phyloP scores from a whole-genome alignment of 2,113 vertebrate genomes.

The Dissostichus mawsoni region DNA sequence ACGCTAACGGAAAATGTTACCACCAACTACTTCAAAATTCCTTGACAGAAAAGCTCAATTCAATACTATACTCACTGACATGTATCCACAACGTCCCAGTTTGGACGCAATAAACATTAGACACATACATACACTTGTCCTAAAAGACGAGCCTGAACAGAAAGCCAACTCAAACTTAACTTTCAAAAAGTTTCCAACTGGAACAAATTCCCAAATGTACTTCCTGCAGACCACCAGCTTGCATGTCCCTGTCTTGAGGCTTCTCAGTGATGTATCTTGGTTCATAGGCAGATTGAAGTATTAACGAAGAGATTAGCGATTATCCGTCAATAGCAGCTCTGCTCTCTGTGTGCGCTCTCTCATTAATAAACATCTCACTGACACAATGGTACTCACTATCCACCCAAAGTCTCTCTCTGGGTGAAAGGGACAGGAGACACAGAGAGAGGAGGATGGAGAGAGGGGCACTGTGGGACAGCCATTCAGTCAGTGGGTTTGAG shows the following conservation, averaged over 20 bases:
- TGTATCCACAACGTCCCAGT: background rate
- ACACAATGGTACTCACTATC: constrained; percentile 78
- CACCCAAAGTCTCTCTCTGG: constrained; percentile 57
- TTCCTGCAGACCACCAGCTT: constrained; percentile 16
- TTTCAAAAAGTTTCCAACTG: constrained; percentile 22
- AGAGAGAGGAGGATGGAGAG: constrained; percentile 51
- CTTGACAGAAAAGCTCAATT: background rate
- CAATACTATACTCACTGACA: background rate
- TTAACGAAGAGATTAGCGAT: constrained; percentile 79
- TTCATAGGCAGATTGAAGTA: constrained; percentile 58
- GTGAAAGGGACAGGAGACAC: constrained; percentile 43
- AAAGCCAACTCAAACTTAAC: constrained; percentile 29
- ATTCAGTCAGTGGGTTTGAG: constrained; percentile 68
- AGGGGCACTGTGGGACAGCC: constrained; percentile 48
- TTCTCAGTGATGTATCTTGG: constrained; percentile 44
- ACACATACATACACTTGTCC: constrained; percentile 7
- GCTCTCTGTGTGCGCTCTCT: constrained; percentile 61
- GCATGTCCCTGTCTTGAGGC: constrained; percentile 34
- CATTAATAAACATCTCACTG: constrained; percentile 81
- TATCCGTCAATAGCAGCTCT: constrained; percentile 69
- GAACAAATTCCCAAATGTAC: constrained; percentile 34
- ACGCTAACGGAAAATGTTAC: background rate
- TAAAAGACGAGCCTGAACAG: constrained; percentile 9
- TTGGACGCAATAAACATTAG: background rate
- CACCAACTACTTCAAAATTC: background rate